phyloP scores from a whole-genome alignment of 2,797 vertebrate species.

The Chromobotia macracanthus region DNA sequence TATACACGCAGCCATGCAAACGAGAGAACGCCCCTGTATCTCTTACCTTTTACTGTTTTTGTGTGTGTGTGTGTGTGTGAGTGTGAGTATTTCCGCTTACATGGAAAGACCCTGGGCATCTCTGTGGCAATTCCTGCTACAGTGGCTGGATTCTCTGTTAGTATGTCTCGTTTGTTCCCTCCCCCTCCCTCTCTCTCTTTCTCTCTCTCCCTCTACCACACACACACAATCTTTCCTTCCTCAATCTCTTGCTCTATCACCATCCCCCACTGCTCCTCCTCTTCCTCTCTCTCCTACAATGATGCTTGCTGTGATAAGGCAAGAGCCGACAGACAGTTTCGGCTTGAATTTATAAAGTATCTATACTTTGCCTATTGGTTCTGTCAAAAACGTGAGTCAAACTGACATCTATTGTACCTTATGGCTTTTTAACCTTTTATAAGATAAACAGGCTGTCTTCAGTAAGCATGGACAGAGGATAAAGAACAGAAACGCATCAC shows the following conservation, averaged over 20 bases:
- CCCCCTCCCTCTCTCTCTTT: conserved; percentile 1
- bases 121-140: conserved; percentile 38
- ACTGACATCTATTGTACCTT: neutral
- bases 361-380: neutral
- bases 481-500: neutral
- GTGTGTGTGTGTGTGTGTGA: conserved; percentile 32
- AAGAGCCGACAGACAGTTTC: conserved; percentile 12
- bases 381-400: neutral
- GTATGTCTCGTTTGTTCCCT: conserved; percentile 31
- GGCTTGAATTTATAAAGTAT: neutral
- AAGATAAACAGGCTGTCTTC: neutral
- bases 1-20: conserved; percentile 41
- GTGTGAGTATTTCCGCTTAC: conserved; percentile 45
- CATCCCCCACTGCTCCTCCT: conserved; percentile 29
- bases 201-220: conserved; percentile 6
- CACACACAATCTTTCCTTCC: conserved; percentile 40
- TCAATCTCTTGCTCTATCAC: conserved; percentile 31
- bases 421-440: neutral
- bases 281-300: conserved; percentile 16
- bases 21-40: conserved; percentile 43
- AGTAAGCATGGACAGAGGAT: neutral
- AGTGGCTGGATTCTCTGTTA: conserved; percentile 44
- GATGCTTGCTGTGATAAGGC: conserved; percentile 15
- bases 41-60: conserved; percentile 53
- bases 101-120: conserved; percentile 44